phyloP scores from a whole-genome alignment of 1,140 invertebrate species.

The Drosophila lacertosa region DNA sequence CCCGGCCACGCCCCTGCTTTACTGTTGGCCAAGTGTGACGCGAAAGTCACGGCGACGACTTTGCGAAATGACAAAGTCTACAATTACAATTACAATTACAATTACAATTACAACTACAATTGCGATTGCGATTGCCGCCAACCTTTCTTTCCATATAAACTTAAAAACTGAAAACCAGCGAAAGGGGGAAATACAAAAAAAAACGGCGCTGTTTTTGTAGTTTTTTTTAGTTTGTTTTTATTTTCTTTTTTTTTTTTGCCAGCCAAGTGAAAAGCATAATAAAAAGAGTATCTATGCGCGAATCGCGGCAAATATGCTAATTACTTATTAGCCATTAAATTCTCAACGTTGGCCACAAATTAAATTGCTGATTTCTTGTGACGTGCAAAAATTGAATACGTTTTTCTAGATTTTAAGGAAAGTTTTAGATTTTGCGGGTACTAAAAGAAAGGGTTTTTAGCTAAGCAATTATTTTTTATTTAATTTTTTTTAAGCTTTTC shows the following conservation, averaged over 20 bases:
- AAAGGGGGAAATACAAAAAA: constrained; percentile 39
- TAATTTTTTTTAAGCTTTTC: no score
- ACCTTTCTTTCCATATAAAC: constrained; percentile 32
- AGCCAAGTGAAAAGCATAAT: constrained; percentile 33
- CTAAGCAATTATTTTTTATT: no score
- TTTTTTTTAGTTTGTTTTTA: constrained; percentile 1
- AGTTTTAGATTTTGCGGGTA: background rate
- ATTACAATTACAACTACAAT: no score
- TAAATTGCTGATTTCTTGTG: constrained; percentile 7
- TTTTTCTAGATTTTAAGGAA: background rate
- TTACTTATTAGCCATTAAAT: constrained; percentile 32
- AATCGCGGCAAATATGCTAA: constrained; percentile 31
- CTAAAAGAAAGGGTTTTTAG: background rate
- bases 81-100: no score
- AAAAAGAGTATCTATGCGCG: constrained; percentile 28
- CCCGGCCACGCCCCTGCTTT: background rate
- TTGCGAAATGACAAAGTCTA: constrained; percentile 48
- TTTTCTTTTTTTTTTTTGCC: constrained; percentile 9
- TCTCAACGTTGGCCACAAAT: constrained; percentile 10
- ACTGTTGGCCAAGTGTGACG: constrained; percentile 69
- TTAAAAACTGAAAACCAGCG: constrained; percentile 11
- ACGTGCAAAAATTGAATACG: background rate
- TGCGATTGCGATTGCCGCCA: no score
- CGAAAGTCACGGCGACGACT: constrained; percentile 70
- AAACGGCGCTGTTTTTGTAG: constrained; percentile 7